Evolutionary conservation across 2,113 vertebrate species (phyloP), one percentile per base, ranked within the genome.

Genomic region (Hippopotamus amphibius): DNA sequence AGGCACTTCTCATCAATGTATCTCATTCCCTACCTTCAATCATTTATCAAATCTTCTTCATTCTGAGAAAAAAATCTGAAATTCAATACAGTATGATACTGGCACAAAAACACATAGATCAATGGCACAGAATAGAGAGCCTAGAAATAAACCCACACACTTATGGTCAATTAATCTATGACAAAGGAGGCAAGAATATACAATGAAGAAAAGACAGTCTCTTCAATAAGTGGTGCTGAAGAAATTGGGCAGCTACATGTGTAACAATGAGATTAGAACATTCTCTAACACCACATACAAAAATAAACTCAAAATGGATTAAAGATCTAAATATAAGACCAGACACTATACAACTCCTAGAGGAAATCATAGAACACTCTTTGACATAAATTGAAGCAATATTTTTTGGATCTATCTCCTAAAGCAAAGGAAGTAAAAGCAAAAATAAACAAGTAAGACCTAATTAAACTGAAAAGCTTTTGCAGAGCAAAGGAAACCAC

Each of bases 21-120:
- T 2, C 2, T 65, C 53, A 86, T 48, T 53, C 19, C 33, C 61
- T n/a, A 43, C 41, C 5, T 83, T 24, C 11, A 76, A 53, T 68
- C 26, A 93, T 55, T 88, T 88, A 76, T 65, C 63, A 91, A 74
- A 97, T 90, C 17, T 80, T 86, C 11, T 37, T 63, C 6, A 74
- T 79, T 53, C 74, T 69, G 15, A 57, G 53, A 80, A 83, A 93
- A 95, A 83, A 24, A 15, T 89, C 17, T 79, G 30, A 53, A n/a
- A 6, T 53, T 79, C 76, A 53, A n/a, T 53, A 79, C 11, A 53
- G 72, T n/a, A 22, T 2, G 48, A 30, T 17, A n/a, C 76, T 79
- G 48, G 17, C 17, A 79, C 48, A 53, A 13, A 76, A 79, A 79
- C 17, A 79, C 76, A 53, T 2, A 79, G 48, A 53, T 53, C 48